phyloP scores from a whole-genome alignment of 1,140 invertebrate species.

The Brachionus asplanchnoidis region DNA sequence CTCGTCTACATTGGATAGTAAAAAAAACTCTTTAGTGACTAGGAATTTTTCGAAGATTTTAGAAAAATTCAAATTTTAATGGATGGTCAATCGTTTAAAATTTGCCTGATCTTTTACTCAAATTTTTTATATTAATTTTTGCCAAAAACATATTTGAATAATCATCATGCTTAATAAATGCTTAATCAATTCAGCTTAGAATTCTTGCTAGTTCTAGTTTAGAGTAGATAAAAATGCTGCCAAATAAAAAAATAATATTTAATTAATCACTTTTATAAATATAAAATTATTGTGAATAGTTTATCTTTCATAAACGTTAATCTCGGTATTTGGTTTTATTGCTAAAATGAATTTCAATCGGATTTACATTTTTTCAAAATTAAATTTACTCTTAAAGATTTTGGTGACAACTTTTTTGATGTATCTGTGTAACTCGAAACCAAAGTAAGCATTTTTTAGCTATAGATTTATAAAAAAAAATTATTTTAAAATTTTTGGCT shows the following conservation, averaged over 20 bases:
- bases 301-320: neutral
- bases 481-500: neutral
- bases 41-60: no score
- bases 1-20: no score
- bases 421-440: neutral
- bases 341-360: neutral
- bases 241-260: neutral
- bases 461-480: neutral
- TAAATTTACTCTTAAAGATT: neutral
- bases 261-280: neutral
- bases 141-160: neutral
- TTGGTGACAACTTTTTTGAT: neutral
- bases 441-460: neutral
- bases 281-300: neutral
- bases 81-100: no score
- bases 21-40: no score
- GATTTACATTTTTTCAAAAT: neutral
- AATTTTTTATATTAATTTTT: no score
- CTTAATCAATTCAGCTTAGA: neutral
- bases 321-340: neutral
- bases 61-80: no score
- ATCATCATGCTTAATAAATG: neutral
- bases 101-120: no score
- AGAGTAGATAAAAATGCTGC: neutral
- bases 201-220: neutral